Evolutionary conservation across 2,113 vertebrate species (phyloP), one percentile per base, ranked within the genome.

Genomic region (Plotosus lineatus): DNA sequence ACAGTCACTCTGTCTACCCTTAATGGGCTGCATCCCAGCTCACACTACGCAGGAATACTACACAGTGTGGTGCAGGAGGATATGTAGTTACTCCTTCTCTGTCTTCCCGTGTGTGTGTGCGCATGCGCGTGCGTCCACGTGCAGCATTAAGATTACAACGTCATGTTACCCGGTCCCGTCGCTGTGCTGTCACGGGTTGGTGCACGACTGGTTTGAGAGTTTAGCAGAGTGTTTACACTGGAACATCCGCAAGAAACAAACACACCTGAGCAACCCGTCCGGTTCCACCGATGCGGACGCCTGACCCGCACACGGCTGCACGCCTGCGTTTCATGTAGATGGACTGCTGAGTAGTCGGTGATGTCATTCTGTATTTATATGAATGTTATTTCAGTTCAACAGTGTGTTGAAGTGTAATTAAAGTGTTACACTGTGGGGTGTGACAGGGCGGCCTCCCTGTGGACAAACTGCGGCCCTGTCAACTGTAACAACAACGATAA

Each of bases 171-270:
- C 94, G 0, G 92, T 95, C 44, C 94, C 94, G 0, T 94, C 93
- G 1, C 94, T 95, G 86, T 95, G 94, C n/a, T 94, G 94, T 83
- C 91, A 95, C 4, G 94, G 94, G 82, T 90, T 94, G 82, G 94
- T 95, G 83, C 93, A 95, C 36, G 94, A 95, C 90, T 95, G 94
- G 94, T 95, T 95, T 17, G 94, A 95, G 63, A 94, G 94, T 80
- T 88, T 95, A 84, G 94, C 94, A 3, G 90, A 94, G 90, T 95
- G 94, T 87, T 84, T 95, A 85, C 94, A 95, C 90, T 95, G 94
- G 94, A 95, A 95, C 44, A 92, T 95, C 6, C 93, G 94, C 44
- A 95, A 95, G 89, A 91, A 91, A 84, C 94, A 95, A 86, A 89
- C 90, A 0, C 87, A 92, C 0, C 90, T 94, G 12, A 85, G 87